Percentiles rank a stretch among this genome's conserved stretches.
These are phyloP conservation scores for Prionace glauca DNA, from an alignment of 2,797 vertebrate species.

Conservation along the genomic window DNA sequence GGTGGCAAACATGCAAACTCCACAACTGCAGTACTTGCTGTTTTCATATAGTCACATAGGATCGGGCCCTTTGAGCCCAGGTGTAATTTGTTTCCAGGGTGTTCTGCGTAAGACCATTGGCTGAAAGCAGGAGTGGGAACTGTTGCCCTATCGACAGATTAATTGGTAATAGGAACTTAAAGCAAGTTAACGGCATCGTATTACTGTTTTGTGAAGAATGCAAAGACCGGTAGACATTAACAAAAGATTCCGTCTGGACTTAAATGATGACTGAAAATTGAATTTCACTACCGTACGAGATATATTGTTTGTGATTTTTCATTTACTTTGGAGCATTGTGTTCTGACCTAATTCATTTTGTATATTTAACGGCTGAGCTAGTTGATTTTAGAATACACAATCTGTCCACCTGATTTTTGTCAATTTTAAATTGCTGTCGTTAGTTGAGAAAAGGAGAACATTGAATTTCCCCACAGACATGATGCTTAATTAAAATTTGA, in stretches of 20 bases:
- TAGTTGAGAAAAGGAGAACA: not conserved
- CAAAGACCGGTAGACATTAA: not conserved
- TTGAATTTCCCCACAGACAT: not conserved
- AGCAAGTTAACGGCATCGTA: not conserved
- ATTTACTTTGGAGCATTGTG: not conserved
- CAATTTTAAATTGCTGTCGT: not conserved
- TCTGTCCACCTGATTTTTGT: not conserved
- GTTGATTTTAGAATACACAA: not conserved
- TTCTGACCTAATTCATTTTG: not conserved
- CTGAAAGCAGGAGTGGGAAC: not conserved
- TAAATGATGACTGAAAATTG: not conserved
- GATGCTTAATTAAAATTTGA: not conserved
- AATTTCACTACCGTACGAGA: not conserved
- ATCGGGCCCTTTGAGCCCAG: not conserved
- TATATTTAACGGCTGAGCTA: not conserved
- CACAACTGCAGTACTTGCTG: not conserved
- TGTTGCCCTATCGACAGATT: not conserved
- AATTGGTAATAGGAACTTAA: not conserved
- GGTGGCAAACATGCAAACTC: not conserved
- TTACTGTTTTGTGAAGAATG: not conserved
- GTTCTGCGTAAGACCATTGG: not conserved
- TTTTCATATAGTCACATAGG: not conserved
- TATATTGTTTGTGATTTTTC: not conserved
- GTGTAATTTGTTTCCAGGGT: not conserved
- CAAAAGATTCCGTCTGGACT: not conserved